phyloP scores from a whole-genome alignment of 2,113 vertebrate genomes.

The Etheostoma cragini region DNA sequence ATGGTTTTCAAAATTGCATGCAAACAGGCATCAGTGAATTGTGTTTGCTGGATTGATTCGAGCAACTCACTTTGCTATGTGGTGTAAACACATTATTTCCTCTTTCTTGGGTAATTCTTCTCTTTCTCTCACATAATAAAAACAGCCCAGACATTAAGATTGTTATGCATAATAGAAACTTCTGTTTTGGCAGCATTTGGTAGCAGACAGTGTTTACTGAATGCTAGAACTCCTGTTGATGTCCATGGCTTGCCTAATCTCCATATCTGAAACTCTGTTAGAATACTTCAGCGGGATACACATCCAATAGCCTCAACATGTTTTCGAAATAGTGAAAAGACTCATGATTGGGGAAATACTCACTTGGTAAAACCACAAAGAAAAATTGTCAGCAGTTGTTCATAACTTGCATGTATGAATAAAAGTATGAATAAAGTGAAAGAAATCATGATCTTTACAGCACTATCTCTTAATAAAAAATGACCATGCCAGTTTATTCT shows the following conservation, averaged over 20 bases:
- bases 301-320: not conserved
- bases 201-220: not conserved
- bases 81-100: constrained; percentile 7
- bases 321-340: constrained; percentile 8
- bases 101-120: not conserved
- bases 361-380: not conserved
- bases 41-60: not conserved
- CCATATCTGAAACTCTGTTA: constrained; percentile 16
- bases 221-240: not conserved
- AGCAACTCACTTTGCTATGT: not conserved
- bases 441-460: constrained; percentile 6
- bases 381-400: not conserved
- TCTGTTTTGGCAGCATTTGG: not conserved
- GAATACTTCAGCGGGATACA: not conserved
- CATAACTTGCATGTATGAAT: not conserved
- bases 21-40: not conserved
- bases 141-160: not conserved
- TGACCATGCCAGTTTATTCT: not conserved
- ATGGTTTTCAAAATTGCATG: constrained; percentile 15
- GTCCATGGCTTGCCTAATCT: not conserved
- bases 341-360: not conserved
- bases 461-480: constrained; percentile 6
- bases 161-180: not conserved
- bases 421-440: not conserved
- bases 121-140: not conserved